phyloP scores from a whole-genome alignment of 2,113 vertebrate genomes.

The Mesitornis unicolor region DNA sequence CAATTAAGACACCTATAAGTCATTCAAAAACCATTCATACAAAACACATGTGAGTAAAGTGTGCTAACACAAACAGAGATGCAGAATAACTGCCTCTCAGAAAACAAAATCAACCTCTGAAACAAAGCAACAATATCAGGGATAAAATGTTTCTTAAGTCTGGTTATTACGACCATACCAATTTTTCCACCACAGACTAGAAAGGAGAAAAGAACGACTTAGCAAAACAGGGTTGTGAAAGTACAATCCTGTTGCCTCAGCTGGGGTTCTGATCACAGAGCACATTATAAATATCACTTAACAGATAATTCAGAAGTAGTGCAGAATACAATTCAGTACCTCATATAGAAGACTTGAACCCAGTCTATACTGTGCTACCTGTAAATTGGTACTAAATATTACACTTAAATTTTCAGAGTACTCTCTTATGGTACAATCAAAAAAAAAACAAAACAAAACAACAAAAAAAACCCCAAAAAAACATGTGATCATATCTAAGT shows the following conservation, averaged over 20 bases:
- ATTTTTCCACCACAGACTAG: not conserved
- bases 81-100: not conserved
- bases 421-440: not conserved
- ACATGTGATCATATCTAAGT: not conserved
- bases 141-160: not conserved
- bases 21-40: not conserved
- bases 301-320: not conserved
- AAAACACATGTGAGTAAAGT: not conserved
- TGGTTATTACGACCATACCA: not conserved
- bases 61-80: not conserved
- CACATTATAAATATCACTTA: not conserved
- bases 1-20: not conserved
- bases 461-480: no score
- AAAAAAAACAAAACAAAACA: no score
- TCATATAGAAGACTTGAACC: not conserved
- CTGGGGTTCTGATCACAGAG: not conserved
- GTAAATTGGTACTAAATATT: not conserved
- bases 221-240: not conserved
- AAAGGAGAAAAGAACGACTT: not conserved
- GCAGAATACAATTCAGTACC: not conserved
- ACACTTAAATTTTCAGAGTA: not conserved
- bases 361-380: rapidly evolving
- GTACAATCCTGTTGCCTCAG: not conserved
- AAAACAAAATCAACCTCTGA: not conserved
- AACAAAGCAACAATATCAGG: not conserved